phyloP scores from a whole-genome alignment of 2,888 invertebrate species.

The Cantharis lateralis region DNA sequence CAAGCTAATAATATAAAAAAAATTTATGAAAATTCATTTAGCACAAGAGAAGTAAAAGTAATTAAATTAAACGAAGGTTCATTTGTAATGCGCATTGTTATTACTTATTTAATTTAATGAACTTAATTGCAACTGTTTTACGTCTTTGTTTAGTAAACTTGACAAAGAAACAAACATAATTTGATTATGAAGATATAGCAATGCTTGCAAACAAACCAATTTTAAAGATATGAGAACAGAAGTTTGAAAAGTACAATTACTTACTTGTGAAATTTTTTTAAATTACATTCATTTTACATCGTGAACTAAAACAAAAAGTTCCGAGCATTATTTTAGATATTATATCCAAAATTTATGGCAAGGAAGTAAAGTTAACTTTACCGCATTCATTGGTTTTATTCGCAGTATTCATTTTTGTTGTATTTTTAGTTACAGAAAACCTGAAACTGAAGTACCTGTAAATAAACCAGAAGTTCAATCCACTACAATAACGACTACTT shows the following conservation, averaged over 20 bases:
- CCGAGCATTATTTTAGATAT: no score
- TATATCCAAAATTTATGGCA: no score
- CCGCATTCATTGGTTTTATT: no score
- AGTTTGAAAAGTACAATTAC: background rate
- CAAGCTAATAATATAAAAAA: background rate
- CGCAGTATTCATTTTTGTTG: background rate
- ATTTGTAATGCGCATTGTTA: background rate
- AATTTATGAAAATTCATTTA: background rate
- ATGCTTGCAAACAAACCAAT: background rate
- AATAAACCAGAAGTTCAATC: slow-evolving; percentile 35
- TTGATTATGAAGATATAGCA: background rate
- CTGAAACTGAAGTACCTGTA: slow-evolving; percentile 40
- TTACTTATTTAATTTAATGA: background rate
- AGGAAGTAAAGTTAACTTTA: no score
- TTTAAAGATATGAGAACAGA: background rate
- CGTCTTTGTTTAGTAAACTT: background rate
- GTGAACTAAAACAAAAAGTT: background rate
- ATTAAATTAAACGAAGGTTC: background rate
- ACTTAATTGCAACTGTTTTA: background rate
- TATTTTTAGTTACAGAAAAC: slow-evolving; percentile 46
- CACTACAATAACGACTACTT: slow-evolving; percentile 37
- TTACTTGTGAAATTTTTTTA: background rate
- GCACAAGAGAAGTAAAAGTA: background rate
- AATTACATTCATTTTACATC: background rate
- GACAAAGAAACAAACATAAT: background rate